Percentiles rank a stretch among this genome's conserved stretches.
Evolutionary conservation across 2,888 invertebrate genomes (phyloP).

Genomic region (Agrochola lota): DNA sequence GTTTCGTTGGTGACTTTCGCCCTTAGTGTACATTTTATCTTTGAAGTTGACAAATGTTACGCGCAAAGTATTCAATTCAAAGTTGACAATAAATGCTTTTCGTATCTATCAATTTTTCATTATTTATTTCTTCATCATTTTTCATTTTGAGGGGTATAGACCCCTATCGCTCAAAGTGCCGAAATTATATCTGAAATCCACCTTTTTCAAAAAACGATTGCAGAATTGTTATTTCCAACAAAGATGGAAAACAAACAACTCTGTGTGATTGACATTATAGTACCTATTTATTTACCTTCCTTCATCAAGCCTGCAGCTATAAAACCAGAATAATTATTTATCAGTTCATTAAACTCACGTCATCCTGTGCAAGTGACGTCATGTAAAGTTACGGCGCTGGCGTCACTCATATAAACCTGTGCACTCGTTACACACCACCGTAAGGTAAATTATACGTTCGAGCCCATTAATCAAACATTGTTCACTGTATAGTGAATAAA

Average conservation of each 20-base stretch:
- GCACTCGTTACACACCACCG: not conserved
- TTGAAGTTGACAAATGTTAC: not conserved
- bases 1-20: too few relatives aligned
- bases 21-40: not conserved
- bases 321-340: conserved; percentile 4
- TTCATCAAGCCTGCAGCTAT: not conserved
- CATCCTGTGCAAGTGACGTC: conserved; percentile 28
- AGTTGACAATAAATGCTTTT: not conserved
- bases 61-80: not conserved
- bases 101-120: not conserved
- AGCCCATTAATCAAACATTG: conserved; percentile 24
- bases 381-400: not conserved
- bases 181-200: not conserved
- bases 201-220: not conserved
- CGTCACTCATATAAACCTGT: conserved; percentile 15
- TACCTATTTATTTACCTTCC: not conserved
- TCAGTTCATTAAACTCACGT: conserved; percentile 29
- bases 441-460: conserved; percentile 4
- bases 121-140: not conserved
- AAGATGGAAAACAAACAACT: not conserved
- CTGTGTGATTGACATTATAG: not conserved
- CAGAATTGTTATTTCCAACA: not conserved
- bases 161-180: not conserved
- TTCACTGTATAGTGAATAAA: conserved; percentile 12
- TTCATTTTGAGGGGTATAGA: not conserved